Percentiles rank a stretch among this genome's conserved stretches.
These are phyloP conservation scores for Pteronotus mesoamericanus DNA, from an alignment of 2,797 vertebrate species.

Conservation along the genomic window DNA sequence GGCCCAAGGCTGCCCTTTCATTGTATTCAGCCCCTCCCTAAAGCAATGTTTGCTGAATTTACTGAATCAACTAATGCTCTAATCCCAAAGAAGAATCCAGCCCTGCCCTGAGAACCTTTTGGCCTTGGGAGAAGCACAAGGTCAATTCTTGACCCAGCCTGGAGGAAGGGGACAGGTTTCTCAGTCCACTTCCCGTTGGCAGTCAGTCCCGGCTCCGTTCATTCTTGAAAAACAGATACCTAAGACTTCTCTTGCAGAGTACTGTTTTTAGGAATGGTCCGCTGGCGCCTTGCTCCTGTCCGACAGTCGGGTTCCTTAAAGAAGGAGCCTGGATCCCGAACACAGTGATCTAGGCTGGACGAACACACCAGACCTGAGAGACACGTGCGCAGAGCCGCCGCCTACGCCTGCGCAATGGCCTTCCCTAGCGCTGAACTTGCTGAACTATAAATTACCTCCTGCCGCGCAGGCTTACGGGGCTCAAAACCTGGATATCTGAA, in stretches of 20 bases:
- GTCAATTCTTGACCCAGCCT: neutral
- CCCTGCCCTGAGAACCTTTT: neutral
- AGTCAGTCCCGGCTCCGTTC: neutral
- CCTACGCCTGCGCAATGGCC: slow-evolving; percentile 1
- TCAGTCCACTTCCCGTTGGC: neutral
- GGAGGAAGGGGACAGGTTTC: neutral
- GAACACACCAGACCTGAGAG: neutral
- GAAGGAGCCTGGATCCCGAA: neutral
- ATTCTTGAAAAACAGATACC: neutral
- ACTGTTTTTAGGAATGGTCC: neutral
- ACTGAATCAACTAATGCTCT: neutral
- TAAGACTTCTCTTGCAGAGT: neutral
- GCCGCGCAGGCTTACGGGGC: neutral
- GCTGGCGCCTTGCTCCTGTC: neutral
- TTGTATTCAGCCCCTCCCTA: neutral
- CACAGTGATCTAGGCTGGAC: rapidly evolving
- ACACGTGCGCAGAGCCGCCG: neutral
- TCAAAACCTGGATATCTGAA: neutral
- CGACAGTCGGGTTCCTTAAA: neutral
- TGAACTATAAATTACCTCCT: slow-evolving; percentile 64
- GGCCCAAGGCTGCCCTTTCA: neutral
- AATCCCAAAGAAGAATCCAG: neutral
- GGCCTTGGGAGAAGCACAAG: neutral
- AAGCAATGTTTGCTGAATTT: slow-evolving; percentile 25
- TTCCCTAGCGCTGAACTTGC: rapidly evolving